Evolutionary conservation across 2,113 vertebrate species (phyloP), one percentile per base, ranked within the genome.

Genomic region (Anguilla japonica): DNA sequence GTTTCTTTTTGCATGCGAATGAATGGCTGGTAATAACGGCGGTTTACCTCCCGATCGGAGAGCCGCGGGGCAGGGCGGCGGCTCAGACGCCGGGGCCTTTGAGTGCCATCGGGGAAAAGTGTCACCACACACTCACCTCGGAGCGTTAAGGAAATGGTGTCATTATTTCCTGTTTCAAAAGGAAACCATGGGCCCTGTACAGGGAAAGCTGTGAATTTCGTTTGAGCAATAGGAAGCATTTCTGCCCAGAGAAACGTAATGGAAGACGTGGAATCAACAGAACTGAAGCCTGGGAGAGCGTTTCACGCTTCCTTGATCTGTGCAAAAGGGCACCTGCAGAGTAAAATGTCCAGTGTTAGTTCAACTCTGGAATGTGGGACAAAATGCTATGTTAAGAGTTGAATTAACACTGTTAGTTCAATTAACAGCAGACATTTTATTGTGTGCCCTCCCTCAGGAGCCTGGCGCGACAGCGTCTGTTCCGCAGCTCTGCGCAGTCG

Each of bases 111-210:
- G 87, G 8, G 87, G 84, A 87, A 90, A 89, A 88, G 87, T 86
- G 43, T 90, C 89, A 81, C 85, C 85, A 89, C 88, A 53, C 81
- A 8, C 84, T 89, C 86, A 34, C 84, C 39, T 82, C 46, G 79
- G 86, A 80, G 90, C 88, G 86, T 67, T 82, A 20, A 40, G 71
- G 83, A 57, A 84, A 89, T 93, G 90, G 88, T 85, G 81, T 79
- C 84, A 87, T 71, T 87, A 84, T 53, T 88, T 9, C 75, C 81
- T 88, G n/a, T 83, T 84, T 83, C 90, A 79, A 56, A 85, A 46
- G 53, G 91, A 90, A 85, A 46, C 18, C 80, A 88, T 57, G 14
- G 83, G 85, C 53, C 18, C 60, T 22, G 60, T 84, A 75, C 1
- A 75, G n/a, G 20, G 57, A 83, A 26, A 56, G 34, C 56, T 83